Evolutionary conservation across 2,888 invertebrate genomes (phyloP), one percentile per base, ranked within the genome.

Genomic region (Strigamia transsilvanica): DNA sequence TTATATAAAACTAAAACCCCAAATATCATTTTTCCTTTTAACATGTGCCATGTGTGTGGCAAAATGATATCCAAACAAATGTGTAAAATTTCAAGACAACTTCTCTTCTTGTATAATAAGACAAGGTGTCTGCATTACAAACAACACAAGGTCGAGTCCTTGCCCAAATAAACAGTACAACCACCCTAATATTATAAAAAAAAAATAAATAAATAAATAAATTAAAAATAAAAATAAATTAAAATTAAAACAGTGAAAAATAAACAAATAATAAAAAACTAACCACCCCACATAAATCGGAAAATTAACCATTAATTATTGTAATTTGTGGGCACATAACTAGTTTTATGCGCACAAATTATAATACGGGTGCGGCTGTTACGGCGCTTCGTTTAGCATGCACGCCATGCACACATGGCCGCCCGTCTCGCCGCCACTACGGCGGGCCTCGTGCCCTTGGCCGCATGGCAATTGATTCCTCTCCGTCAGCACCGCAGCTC

Each of bases 161-260:
- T 73, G 73, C 73, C 73, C 73, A 73, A 73, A 73, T 73, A 73
- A 73, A 73, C 73, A 73, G 73, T 73, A 73, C 73, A 73, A 73
- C 73, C 32, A 73, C 73, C 73, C 27, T 27, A 73, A 73, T 13
- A 73, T 27, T 13, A 23, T 18, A 23, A 73, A 32, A 73, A 12
- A 32, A 15, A 73, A 73, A 73, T 13, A 66, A 73, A 73, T 32
- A 73, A 56, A 51, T 6, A 0, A 51, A 51, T 18, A 56, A 56
- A 56, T 18, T 9, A 5, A 15, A 56, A 18, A 51, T 18, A 4
- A 56, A 18, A 56, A 51, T n/a, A n/a, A n/a, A 51, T n/a, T 46
- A 46, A 46, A 46, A 2, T 46, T 46, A 7, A 46, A 46, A 46
- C n/a, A 10, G 12, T 42, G 1, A 46, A n/a, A n/a, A 23, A 18